These are phyloP conservation scores for Cheilosia scutellata DNA, from an alignment of 2,888 invertebrate species.

Conservation along the genomic window DNA sequence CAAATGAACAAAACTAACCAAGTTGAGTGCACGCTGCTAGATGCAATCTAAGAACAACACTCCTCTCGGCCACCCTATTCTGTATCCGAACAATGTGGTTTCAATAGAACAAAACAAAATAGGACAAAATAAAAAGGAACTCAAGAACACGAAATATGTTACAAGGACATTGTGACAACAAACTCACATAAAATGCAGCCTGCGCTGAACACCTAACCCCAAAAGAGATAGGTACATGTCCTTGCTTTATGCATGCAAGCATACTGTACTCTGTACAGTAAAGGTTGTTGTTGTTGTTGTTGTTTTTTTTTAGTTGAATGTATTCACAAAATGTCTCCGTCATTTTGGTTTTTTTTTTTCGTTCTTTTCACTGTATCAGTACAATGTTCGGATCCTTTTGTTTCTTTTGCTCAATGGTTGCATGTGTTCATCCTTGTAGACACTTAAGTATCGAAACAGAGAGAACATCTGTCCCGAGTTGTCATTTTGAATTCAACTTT, in stretches of 20 bases:
- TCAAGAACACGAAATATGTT: conserved; percentile 61
- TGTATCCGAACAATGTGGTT: conserved; percentile 32
- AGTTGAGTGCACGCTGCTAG: neutral
- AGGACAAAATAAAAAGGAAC: conserved; percentile 27
- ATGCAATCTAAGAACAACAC: neutral
- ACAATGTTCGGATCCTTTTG: conserved; percentile 12
- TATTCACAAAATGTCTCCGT: conserved; percentile 31
- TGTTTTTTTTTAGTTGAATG: conserved; percentile 31
- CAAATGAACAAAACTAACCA: neutral
- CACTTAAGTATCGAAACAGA: conserved; percentile 34
- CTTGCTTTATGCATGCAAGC: conserved; percentile 41
- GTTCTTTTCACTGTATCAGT: conserved; percentile 8
- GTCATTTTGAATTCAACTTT: conserved; percentile 40
- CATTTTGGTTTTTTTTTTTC: conserved; percentile 28
- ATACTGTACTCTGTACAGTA: conserved; percentile 3
- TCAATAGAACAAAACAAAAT: conserved; percentile 37
- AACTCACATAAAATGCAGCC: conserved; percentile 48
- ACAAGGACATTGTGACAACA: conserved; percentile 73
- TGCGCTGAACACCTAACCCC: conserved; percentile 45
- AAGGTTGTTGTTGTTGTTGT: conserved; percentile 42
- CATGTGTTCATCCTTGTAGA: conserved; percentile 35
- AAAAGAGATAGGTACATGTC: conserved; percentile 50
- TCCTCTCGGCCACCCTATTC: neutral
- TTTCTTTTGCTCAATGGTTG: conserved; percentile 10
- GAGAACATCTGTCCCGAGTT: conserved; percentile 14